These are phyloP conservation scores for Enteromius anoplus DNA, from an alignment of 2,797 vertebrate species.

Conservation along the genomic window DNA sequence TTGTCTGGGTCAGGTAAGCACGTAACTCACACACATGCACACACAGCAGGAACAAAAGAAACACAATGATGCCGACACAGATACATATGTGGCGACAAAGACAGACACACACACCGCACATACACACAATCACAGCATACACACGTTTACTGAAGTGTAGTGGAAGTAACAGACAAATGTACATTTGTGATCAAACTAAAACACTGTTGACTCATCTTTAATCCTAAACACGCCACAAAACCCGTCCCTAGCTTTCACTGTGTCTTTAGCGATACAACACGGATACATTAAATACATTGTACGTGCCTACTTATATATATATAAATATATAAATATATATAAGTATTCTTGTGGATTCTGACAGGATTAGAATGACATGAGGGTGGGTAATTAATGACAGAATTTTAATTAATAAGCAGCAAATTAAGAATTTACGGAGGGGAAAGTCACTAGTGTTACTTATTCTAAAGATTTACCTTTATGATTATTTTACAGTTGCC, in stretches of 20 bases:
- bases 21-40: conserved; percentile 17
- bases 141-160: neutral
- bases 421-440: no score
- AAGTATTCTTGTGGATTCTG: neutral
- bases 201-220: neutral
- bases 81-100: conserved; percentile 36
- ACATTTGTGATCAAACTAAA: neutral
- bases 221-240: neutral
- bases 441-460: no score
- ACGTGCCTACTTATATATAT: neutral
- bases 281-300: neutral
- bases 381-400: no score
- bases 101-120: neutral
- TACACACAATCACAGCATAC: neutral
- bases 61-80: conserved; percentile 35
- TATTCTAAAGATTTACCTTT: no score
- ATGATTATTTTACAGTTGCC: no score
- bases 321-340: no score
- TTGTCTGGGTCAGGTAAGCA: conserved; percentile 58
- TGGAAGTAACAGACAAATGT: neutral
- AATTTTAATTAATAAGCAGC: no score
- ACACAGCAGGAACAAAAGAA: conserved; percentile 33
- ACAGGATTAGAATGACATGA: neutral
- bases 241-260: neutral
- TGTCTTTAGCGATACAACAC: neutral